Conservation (phyloP, 2,113 vertebrate genomes). For the Puma concolor region DNA sequence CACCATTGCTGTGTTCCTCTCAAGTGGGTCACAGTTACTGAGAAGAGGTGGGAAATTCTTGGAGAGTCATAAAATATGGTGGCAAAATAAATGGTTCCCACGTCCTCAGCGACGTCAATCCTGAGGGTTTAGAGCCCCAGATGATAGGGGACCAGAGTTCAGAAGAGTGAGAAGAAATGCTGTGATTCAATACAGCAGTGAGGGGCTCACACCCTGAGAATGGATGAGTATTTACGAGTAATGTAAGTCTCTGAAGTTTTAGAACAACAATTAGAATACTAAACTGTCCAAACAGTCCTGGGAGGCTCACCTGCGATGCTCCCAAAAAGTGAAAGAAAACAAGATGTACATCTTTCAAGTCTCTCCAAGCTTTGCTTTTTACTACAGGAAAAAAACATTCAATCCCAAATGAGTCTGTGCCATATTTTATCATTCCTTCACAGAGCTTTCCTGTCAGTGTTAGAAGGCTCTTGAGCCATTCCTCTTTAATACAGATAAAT, state of each 20-base stretch:
- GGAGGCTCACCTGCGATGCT: neutral
- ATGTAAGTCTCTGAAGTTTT: neutral
- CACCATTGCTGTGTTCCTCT: neutral
- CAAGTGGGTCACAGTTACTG: neutral
- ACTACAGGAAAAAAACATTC: neutral
- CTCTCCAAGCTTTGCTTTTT: neutral
- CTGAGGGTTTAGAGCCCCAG: accelerated
- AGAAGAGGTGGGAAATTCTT: neutral
- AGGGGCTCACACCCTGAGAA: neutral
- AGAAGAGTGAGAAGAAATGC: neutral
- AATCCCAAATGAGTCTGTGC: neutral
- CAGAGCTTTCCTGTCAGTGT: neutral
- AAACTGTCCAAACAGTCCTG: neutral
- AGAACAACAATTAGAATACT: neutral
- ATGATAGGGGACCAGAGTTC: neutral
- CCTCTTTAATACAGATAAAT: neutral
- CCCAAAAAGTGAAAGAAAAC: neutral
- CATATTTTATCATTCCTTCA: neutral
- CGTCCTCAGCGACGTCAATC: neutral
- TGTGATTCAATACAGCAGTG: neutral
- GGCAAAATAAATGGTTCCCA: neutral
- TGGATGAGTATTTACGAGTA: neutral
- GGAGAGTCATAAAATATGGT: neutral
- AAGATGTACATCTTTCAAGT: neutral
- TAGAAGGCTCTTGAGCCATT: neutral